Base-by-base conservation (phyloP, 2,797 vertebrate genomes). In the Parambassis ranga region DNA sequence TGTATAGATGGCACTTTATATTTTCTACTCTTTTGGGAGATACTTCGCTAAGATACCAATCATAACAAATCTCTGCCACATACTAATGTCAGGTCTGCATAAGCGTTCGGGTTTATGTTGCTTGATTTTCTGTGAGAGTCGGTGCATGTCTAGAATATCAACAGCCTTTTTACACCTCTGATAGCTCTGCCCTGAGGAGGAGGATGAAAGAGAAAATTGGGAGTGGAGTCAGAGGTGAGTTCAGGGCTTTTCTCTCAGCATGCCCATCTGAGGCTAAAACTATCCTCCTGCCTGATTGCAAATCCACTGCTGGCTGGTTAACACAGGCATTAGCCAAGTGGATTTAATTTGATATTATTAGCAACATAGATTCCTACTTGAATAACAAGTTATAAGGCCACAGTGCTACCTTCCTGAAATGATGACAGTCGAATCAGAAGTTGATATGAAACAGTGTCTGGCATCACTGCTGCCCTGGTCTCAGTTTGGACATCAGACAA, bases 401-500 rank as follows among this genome's bases (percentile, higher is more conserved):
- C 19, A 11, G 4, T 37, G 39, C 19, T 64, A 6, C 42, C 36
- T 57, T 46, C 10, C 23, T 52, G 32, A 28, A 63, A 60, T 47
- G 2, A 47, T 42, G 18, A 62, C 6, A 80, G 24, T 56, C 35
- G 50, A 47, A 75, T 80, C 33, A 73, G 64, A 76, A 31, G 65
- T 65, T 50, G 19, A 63, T 70, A 50, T 67, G 35, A 49, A 51
- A 35, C 22, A 23, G 16, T 56, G 24, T 50, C 38, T 48, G 46
- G 55, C 69, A 77, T n/a, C 43, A 56, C 33, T 39, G 20, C n/a
- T 41, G 35, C 13, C 22, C 32, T 32, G 30, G 9, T 42, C 36
- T 55, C 13, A 51, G 65, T 74, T 71, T 67, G 47, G 53, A 74
- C 62, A 77, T 49, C 51, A 48, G 66, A 79, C 65, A 71, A 60